Evolutionary conservation across 2,113 vertebrate genomes (phyloP).

Genomic region (Heterotis niloticus): DNA sequence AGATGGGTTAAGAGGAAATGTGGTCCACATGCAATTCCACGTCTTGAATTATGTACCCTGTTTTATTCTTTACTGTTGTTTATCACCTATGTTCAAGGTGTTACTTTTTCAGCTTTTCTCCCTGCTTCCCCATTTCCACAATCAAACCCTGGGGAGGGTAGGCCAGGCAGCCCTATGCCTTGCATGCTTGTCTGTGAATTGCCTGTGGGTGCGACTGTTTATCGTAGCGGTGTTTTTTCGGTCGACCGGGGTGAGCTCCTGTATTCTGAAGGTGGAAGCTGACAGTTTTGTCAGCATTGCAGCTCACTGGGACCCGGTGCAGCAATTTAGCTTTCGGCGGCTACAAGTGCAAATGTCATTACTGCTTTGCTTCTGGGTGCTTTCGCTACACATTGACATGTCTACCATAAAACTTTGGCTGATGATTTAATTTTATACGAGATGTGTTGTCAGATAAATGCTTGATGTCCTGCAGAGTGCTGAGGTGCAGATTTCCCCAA

Average conservation of each 20-base stretch:
- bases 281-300: too few relatives aligned
- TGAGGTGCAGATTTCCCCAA: too few relatives aligned
- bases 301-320: too few relatives aligned
- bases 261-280: too few relatives aligned
- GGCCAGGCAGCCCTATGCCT: background rate
- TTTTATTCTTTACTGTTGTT: background rate
- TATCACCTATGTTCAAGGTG: slow-evolving; percentile 10
- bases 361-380: too few relatives aligned
- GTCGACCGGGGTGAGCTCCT: background rate
- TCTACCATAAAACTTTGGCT: too few relatives aligned
- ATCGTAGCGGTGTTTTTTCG: background rate
- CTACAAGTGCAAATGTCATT: background rate
- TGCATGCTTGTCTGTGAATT: background rate
- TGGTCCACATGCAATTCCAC: background rate
- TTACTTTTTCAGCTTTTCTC: background rate
- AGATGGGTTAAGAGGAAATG: slow-evolving; percentile 26
- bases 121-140: background rate
- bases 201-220: background rate
- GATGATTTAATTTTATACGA: too few relatives aligned
- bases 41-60: background rate
- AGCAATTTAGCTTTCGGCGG: too few relatives aligned
- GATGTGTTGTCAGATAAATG: too few relatives aligned
- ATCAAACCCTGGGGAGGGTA: background rate
- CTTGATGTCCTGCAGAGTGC: too few relatives aligned
- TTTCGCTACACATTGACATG: too few relatives aligned